A percentile compares a stretch with the other conserved stretches of the same genome.
Conservation (phyloP, 1,140 invertebrate species). For the Drosophila orosa region DNA sequence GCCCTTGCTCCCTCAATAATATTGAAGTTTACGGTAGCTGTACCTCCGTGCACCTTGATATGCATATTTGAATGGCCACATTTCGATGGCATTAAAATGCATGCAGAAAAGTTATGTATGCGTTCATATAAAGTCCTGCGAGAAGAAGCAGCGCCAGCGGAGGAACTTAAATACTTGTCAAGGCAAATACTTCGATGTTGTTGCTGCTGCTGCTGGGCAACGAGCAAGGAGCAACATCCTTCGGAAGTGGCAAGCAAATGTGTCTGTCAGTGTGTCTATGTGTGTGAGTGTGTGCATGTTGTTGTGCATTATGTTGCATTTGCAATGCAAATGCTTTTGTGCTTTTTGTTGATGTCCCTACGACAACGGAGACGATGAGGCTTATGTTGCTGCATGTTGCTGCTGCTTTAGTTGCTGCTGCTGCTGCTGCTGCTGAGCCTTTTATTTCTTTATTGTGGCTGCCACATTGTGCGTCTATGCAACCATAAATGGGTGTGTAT, state of each 20-base stretch:
- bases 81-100: conserved; percentile 61
- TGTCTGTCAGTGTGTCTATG: conserved; percentile 42
- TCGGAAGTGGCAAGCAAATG: conserved; percentile 74
- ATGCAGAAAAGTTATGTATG: conserved; percentile 50
- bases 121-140: conserved; percentile 29
- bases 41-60: conserved; percentile 17
- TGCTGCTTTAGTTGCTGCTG: conserved; percentile 30
- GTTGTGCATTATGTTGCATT: conserved; percentile 78
- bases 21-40: conserved; percentile 24
- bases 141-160: conserved; percentile 15
- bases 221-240: conserved; percentile 57
- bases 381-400: conserved; percentile 55
- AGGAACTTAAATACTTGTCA: conserved; percentile 74
- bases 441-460: conserved; percentile 78
- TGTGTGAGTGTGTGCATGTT: conserved; percentile 44
- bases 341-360: conserved; percentile 70
- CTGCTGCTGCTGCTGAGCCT: conserved; percentile 54
- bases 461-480: conserved; percentile 54
- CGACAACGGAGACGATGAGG: conserved; percentile 60
- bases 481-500: conserved; percentile 13
- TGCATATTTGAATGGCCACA: conserved; percentile 26
- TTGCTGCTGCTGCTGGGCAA: conserved; percentile 42
- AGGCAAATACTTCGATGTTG: conserved; percentile 61
- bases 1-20: conserved; percentile 15
- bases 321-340: conserved; percentile 80